Evolutionary conservation across 30 jellyfish, hydroid and myxozoan species (phyloP).

Genomic region (Cassiopea xamachana): DNA sequence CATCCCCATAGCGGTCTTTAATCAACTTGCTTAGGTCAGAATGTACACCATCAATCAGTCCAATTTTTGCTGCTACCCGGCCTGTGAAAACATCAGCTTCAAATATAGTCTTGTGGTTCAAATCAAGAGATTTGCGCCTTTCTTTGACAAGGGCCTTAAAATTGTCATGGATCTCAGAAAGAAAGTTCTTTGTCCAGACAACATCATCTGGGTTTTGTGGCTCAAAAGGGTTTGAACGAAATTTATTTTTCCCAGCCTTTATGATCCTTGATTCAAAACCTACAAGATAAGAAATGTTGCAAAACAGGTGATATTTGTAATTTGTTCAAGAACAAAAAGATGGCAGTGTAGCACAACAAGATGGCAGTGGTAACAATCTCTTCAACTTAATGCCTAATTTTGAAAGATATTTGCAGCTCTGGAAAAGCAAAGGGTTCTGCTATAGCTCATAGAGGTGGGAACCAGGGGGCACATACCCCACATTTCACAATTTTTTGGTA

Average conservation of each 20-base stretch:
- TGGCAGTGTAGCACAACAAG: too few relatives aligned
- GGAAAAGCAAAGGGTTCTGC: too few relatives aligned
- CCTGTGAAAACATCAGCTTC: conserved; percentile 85
- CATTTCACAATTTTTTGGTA: too few relatives aligned
- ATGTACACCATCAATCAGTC: conserved; percentile 80
- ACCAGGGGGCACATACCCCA: too few relatives aligned
- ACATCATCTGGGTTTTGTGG: conserved; percentile 73
- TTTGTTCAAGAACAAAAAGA: too few relatives aligned
- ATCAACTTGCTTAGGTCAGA: conserved; percentile 57
- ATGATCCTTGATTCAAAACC: conserved; percentile 82
- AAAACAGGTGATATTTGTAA: too few relatives aligned
- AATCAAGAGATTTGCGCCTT: conserved; percentile 66
- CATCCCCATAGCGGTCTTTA: conserved; percentile 68
- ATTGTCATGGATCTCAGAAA: conserved; percentile 59
- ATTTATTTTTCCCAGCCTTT: conserved; percentile 83
- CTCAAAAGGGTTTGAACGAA: conserved; percentile 77
- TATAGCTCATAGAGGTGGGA: too few relatives aligned
- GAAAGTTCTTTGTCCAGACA: conserved; percentile 51
- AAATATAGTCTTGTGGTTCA: conserved; percentile 70
- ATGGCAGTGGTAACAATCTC: too few relatives aligned
- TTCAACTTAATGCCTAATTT: too few relatives aligned
- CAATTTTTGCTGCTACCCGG: conserved; percentile 66
- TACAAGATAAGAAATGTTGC: background rate
- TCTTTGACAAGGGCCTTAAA: conserved; percentile 76
- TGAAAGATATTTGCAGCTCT: too few relatives aligned